These are phyloP conservation scores for Anabas testudineus DNA, from an alignment of 2,797 vertebrate species.

Conservation along the genomic window DNA sequence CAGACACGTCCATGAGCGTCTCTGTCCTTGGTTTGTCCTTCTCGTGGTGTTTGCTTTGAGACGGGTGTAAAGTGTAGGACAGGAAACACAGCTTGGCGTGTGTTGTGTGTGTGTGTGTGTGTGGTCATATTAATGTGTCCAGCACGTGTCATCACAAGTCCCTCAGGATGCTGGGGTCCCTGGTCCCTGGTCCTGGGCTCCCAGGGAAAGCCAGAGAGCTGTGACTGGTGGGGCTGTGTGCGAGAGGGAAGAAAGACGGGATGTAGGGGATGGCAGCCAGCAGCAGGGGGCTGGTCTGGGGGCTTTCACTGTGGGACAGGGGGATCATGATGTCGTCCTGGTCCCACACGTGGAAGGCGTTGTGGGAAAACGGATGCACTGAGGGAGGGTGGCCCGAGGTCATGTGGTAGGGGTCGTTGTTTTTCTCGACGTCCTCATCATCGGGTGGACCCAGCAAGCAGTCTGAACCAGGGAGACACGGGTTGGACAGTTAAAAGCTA, in stretches of 20 bases:
- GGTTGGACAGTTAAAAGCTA: background rate
- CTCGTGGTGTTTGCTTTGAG: background rate
- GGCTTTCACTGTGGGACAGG: conserved; percentile 66
- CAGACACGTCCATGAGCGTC: too few species aligned
- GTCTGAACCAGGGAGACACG: conserved; percentile 48
- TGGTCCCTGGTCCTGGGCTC: conserved; percentile 46
- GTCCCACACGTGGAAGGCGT: conserved; percentile 86
- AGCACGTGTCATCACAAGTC: conserved; percentile 49
- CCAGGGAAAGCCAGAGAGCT: conserved; percentile 24
- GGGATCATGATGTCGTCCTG: conserved; percentile 83
- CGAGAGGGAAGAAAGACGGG: conserved; percentile 82
- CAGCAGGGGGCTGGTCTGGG: conserved; percentile 77
- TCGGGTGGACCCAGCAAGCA: conserved; percentile 83
- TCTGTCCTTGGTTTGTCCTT: conserved; percentile 11
- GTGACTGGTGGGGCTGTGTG: conserved; percentile 63
- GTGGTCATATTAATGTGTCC: too few species aligned
- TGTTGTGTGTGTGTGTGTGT: too few species aligned
- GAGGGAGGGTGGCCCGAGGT: conserved; percentile 58
- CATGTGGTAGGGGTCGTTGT: conserved; percentile 43
- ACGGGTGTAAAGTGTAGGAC: too few species aligned
- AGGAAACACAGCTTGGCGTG: too few species aligned
- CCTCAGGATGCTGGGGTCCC: conserved; percentile 29
- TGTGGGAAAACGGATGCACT: conserved; percentile 75
- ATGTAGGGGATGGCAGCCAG: conserved; percentile 81
- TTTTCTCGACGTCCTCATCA: conserved; percentile 72